phyloP scores from a whole-genome alignment of 2,797 vertebrate genomes.

The Amblyraja radiata region DNA sequence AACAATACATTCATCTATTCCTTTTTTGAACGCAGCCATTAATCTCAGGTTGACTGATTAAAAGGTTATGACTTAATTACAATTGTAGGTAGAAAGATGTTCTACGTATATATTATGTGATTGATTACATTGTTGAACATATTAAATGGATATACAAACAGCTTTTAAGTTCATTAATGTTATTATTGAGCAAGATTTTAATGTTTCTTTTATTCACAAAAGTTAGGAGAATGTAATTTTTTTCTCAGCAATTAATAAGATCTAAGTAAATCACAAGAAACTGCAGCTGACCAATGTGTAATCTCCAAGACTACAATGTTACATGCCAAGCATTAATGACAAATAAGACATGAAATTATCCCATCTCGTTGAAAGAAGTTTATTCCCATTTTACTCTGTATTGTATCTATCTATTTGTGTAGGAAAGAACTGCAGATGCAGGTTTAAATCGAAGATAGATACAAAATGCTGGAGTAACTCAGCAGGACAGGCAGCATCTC shows the following conservation, averaged over 20 bases:
- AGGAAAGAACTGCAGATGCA: too few species aligned
- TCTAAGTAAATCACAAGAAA: not conserved
- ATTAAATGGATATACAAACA: not conserved
- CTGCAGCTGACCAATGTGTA: not conserved
- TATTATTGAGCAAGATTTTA: not conserved
- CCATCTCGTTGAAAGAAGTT: not conserved
- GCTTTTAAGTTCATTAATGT: not conserved
- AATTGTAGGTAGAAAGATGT: not conserved
- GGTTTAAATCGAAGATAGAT: too few species aligned
- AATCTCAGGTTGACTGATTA: not conserved
- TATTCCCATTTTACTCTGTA: not conserved
- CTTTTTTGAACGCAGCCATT: not conserved
- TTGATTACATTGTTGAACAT: not conserved
- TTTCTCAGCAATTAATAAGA: not conserved
- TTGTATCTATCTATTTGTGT: not conserved
- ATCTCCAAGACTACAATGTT: not conserved
- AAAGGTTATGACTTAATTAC: not conserved
- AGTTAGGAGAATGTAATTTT: not conserved
- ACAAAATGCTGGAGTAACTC: too few species aligned
- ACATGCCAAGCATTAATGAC: not conserved
- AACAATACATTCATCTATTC: not conserved
- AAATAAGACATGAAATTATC: not conserved
- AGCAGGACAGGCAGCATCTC: too few species aligned
- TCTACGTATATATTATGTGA: not conserved
- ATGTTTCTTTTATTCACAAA: not conserved